Conservation (phyloP, 2,113 vertebrate genomes). For the Ptyas mucosa region DNA sequence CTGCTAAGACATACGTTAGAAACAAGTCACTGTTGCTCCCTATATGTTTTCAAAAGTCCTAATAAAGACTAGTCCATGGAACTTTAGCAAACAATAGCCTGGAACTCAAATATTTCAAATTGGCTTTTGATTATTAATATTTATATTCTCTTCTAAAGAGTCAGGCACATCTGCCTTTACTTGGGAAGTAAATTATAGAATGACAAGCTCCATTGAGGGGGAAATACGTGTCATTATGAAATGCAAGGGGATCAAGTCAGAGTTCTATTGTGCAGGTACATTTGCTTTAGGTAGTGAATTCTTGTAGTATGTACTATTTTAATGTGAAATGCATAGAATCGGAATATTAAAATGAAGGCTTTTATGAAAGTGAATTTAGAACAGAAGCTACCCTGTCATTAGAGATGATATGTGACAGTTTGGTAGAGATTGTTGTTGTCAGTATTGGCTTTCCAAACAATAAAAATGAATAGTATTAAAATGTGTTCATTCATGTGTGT, state of each 20-base stretch:
- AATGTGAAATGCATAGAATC: conserved; percentile 50
- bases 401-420: conserved; percentile 60
- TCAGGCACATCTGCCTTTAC: conserved; percentile 50
- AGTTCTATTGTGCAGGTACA: conserved; percentile 59
- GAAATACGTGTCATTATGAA: conserved; percentile 51
- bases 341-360: conserved; percentile 54
- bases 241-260: conserved; percentile 36
- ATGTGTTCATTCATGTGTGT: conserved; percentile 56
- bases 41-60: neutral
- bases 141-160: conserved; percentile 46
- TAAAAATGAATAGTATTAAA: conserved; percentile 68
- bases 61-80: neutral
- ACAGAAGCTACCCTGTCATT: conserved; percentile 67
- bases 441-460: conserved; percentile 54
- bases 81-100: conserved; percentile 2
- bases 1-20: neutral
- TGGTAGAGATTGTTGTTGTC: conserved; percentile 59
- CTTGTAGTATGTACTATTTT: conserved; percentile 53
- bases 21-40: neutral
- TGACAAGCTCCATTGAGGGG: conserved; percentile 41
- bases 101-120: conserved; percentile 51
- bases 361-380: conserved; percentile 60
- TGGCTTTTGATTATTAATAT: conserved; percentile 35
- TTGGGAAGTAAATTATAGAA: conserved; percentile 49
- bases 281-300: conserved; percentile 46